Base-by-base conservation (phyloP, 1,140 invertebrate genomes). In the Sminthurides bifidus region DNA sequence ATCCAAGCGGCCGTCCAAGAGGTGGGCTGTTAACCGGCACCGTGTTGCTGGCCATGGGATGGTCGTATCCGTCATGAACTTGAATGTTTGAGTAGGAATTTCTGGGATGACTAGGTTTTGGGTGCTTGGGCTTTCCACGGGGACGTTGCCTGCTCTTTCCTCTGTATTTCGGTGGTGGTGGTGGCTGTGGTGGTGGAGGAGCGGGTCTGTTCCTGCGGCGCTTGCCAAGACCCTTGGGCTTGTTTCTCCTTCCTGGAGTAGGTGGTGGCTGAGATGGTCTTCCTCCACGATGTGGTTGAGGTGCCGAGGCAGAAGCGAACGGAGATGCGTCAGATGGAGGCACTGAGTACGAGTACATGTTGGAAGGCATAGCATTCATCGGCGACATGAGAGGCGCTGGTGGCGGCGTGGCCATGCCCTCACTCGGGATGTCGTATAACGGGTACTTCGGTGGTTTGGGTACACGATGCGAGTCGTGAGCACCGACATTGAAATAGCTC, bases 391-490 rank as follows among this genome's bases (percentile, higher is more conserved):
- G 38, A 15, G 63, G 63, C 1, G 63, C 45, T 27, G 63, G 63
- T 15, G 63, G 63, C 26, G 63, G 63, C 12, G 63, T 65, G 6
- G 60, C 63, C 63, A 59, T 58, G 12, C 59, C 55, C 24, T 58
- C 30, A 15, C 8, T 29, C 0, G 57, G 51, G 50, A 65, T 50
- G 26, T 65, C 63, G 30, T 65, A 65, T 0, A 65, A 37, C 14
- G 63, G 63, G 31, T 65, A 65, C 23, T 61, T 59, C 15, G 63
- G 63, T 21, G 63, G 63, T 33, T 61, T 59, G 3, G 63, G 63
- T 10, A 65, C 21, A 17, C 63, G 40, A 17, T 65, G 45, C 38
- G 59, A 50, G 10, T 61, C 55, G 15, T 46, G n/a, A 3, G 21
- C 12, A 6, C 27, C 27, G 21, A 17, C n/a, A n/a, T n/a, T n/a